Base-by-base conservation (phyloP, 2,113 vertebrate species). In the Hemiprocne comata region DNA sequence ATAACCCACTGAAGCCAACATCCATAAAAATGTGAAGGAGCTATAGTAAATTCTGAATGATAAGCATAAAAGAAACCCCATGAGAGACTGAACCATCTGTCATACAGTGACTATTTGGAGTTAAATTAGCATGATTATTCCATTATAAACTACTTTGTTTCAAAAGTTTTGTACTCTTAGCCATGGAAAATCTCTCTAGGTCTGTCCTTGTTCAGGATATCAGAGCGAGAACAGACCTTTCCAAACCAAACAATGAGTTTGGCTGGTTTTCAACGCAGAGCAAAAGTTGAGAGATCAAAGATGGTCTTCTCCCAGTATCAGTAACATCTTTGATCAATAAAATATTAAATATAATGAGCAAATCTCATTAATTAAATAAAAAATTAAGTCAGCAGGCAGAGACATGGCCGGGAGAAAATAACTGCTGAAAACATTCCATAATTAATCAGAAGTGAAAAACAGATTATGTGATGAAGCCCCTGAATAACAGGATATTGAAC, bases 21-120 rank as follows among this genome's bases (percentile, higher is more conserved):
- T 77, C 90, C 93, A 90, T 94, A 95, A 95, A 96, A 96, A 94
- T 61, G 87, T 66, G 92, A 93, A 89, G 75, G 70, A 92, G 65
- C 83, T 65, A 75, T 65, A 73, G 76, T 75, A 96, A 96, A 96
- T 95, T 90, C 94, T 94, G 85, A 95, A 60, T 90, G 89, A 95
- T 94, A 95, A 94, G 81, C 84, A 97, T 66, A 92, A 88, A 96
- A 84, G 36, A 51, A 94, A 50, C 24, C 65, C 76, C 78, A 71
- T 36, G 75, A 75, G 89, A 91, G 66, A 79, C 76, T 72, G 50
- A 96, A 81, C 18, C 65, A 92, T 88, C 75, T 75, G 78, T 60
- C 7, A 6, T 60, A 62, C 67, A n/a, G 78, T 44, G 76, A 86
- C 83, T 57, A 50, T 86, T 96, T 85, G 33, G 73, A 90, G 57